Conservation (phyloP, 2,797 vertebrate genomes). For the Mustela erminea region DNA sequence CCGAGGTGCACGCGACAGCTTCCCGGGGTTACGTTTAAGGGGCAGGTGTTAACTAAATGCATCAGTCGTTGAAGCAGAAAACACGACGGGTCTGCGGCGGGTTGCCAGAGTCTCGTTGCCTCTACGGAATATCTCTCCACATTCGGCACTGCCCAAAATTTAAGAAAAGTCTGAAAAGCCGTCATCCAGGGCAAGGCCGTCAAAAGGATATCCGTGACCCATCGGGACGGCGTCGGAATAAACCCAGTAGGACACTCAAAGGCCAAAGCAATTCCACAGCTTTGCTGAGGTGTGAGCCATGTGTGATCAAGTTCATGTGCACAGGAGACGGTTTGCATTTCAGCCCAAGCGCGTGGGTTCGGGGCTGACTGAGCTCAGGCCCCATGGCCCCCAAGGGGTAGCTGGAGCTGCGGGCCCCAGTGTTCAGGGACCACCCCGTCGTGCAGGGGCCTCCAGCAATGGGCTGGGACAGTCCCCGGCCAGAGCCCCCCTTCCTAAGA, state of each 20-base stretch:
- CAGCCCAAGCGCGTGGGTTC: rapidly evolving
- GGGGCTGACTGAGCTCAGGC: neutral
- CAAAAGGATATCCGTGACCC: neutral
- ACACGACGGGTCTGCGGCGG: no score
- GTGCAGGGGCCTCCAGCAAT: rapidly evolving
- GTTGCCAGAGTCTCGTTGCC: rapidly evolving
- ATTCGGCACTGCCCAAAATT: rapidly evolving
- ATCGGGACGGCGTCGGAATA: no score
- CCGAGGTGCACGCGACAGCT: rapidly evolving
- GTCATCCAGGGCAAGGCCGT: no score
- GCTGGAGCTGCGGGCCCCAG: neutral
- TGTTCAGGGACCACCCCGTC: neutral
- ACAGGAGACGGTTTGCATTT: neutral
- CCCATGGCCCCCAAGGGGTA: neutral
- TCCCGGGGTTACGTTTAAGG: rapidly evolving
- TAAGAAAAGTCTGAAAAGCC: neutral
- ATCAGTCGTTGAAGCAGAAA: no score
- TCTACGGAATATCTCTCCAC: rapidly evolving
- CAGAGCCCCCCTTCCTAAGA: neutral
- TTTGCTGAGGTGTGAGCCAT: neutral
- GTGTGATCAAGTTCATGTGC: rapidly evolving
- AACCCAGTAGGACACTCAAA: neutral
- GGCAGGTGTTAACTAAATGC: rapidly evolving
- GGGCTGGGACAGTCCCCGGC: neutral
- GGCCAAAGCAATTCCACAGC: rapidly evolving